Conservation (phyloP, 1,140 invertebrate species). For the Saccostrea echinata region DNA sequence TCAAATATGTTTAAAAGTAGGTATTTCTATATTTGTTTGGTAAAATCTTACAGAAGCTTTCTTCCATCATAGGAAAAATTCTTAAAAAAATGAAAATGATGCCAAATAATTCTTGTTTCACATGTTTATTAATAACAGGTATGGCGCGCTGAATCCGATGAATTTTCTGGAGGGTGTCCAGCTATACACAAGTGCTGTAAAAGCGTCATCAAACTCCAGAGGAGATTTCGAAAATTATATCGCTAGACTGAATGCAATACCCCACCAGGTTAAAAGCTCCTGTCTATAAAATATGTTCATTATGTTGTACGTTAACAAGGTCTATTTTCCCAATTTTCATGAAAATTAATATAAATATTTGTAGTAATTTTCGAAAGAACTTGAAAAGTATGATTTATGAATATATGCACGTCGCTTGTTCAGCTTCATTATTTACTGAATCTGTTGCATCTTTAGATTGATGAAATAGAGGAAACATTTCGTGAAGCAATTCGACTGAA, state of each 20-base stretch:
- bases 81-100: not conserved
- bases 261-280: conserved; percentile 60
- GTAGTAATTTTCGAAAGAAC: no score
- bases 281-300: not conserved
- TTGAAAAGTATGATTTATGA: no score
- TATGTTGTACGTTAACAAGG: not conserved
- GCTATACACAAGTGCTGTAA: conserved; percentile 58
- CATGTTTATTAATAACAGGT: conserved; percentile 51
- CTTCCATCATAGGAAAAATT: not conserved
- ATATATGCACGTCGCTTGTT: no score
- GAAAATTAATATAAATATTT: no score
- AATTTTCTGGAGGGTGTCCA: conserved; percentile 73
- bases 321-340: no score
- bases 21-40: not conserved
- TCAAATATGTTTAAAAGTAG: not conserved
- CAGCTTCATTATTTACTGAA: no score
- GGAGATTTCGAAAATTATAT: conserved; percentile 74
- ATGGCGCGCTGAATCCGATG: conserved; percentile 69
- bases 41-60: not conserved
- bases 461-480: conserved; percentile 42
- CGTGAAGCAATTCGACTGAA: conserved; percentile 60
- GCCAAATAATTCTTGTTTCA: not conserved
- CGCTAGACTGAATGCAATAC: conserved; percentile 63
- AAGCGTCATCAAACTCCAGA: conserved; percentile 62
- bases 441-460: conserved; percentile 44